Percentiles rank a stretch among this genome's conserved stretches.
These are phyloP conservation scores for Phyllostomus discolor DNA, from an alignment of 2,113 vertebrate species.

Conservation along the genomic window DNA sequence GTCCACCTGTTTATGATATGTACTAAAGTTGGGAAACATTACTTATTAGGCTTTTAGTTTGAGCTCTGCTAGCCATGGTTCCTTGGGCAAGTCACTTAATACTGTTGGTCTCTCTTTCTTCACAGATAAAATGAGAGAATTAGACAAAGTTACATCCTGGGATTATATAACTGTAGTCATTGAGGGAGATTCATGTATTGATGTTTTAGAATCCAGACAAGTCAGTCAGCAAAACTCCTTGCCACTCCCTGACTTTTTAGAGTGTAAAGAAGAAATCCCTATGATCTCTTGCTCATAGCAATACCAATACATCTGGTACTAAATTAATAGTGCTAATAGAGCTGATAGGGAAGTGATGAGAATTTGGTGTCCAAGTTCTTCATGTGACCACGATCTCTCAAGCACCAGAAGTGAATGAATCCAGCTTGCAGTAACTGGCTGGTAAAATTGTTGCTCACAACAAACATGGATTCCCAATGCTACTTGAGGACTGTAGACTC, in stretches of 20 bases:
- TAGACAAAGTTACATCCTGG: background rate
- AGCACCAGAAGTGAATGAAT: background rate
- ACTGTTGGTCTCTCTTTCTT: background rate
- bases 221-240: background rate
- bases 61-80: background rate
- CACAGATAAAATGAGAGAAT: background rate
- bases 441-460: background rate
- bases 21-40: background rate
- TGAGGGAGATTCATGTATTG: background rate
- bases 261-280: background rate
- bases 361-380: background rate
- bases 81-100: background rate
- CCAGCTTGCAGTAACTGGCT: background rate
- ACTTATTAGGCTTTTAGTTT: background rate
- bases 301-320: background rate
- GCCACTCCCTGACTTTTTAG: background rate
- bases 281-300: background rate
- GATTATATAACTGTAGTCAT: background rate
- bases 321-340: background rate
- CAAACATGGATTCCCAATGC: background rate
- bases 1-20: background rate
- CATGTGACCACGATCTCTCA: background rate
- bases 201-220: background rate
- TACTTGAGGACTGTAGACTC: background rate
- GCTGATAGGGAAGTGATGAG: background rate